A percentile compares a stretch with the other conserved stretches of the same genome.
phyloP scores from a whole-genome alignment of 1,140 invertebrate species.

The Heliconius himera region DNA sequence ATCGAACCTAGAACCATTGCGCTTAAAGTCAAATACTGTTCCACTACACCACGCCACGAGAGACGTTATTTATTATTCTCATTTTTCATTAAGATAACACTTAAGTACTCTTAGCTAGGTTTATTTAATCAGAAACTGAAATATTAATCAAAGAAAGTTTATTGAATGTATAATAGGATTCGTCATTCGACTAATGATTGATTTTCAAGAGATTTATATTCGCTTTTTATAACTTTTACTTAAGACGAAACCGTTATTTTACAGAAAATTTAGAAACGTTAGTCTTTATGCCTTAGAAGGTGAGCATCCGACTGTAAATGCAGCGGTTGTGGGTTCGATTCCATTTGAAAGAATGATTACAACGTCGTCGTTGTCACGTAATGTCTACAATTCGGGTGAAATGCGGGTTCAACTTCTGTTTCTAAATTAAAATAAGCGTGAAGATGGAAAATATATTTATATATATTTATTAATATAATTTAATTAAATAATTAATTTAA shows the following conservation, averaged over 20 bases:
- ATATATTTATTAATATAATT: too few species aligned
- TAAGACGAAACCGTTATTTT: neutral
- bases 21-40: too few species aligned
- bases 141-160: slow-evolving; percentile 11
- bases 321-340: neutral
- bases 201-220: slow-evolving; percentile 3
- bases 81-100: slow-evolving; percentile 3
- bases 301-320: neutral
- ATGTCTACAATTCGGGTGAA: too few species aligned
- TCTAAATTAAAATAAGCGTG: too few species aligned
- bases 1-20: too few species aligned
- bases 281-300: too few species aligned
- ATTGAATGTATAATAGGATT: slow-evolving; percentile 11
- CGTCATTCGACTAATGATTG: slow-evolving; percentile 5
- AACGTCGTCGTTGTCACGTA: too few species aligned
- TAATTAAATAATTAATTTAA: too few species aligned
- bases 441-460: too few species aligned
- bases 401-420: too few species aligned
- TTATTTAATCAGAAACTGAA: slow-evolving; percentile 10
- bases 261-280: too few species aligned
- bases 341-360: neutral
- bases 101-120: slow-evolving; percentile 3
- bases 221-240: neutral
- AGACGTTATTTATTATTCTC: neutral
- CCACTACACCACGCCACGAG: too few species aligned